Evolutionary conservation across 2,797 vertebrate species (phyloP), one percentile per base, ranked within the genome.

Genomic region (Pempheris klunzingeri): DNA sequence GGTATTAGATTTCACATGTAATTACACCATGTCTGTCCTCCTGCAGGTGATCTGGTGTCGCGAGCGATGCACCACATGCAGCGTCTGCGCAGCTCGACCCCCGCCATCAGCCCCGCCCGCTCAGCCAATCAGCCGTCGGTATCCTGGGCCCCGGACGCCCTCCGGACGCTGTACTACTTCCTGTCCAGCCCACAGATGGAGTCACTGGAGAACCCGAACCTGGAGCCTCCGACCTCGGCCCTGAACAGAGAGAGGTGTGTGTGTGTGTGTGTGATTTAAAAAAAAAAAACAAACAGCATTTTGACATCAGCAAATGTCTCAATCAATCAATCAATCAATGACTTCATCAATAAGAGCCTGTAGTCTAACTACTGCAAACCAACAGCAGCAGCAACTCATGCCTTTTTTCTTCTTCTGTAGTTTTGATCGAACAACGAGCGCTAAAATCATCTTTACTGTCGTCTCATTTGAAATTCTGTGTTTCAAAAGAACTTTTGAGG

Each of bases 81-180:
- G 79, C 96, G 94, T 20, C 93, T 96, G 84, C 95, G 92, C 81
- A 93, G 92, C 0, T 26, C 93, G 4, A 92, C 94, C 30, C 91
- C 94, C 0, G 90, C 94, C 14, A 55, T 94, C 88, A 94, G 96
- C 85, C 94, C 95, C 0, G 72, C 91, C 0, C 94, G 93, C 28
- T 94, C 96, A 15, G 91, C 95, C 78, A 96, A 95, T 87, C 95
- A 95, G 9, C 94, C 95, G 38, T 90, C 95, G 4, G 94, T 96
- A 70, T 97, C 95, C 53, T 99, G 98, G 98, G 96, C 97, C 36
- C 95, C 97, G 0, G 97, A 97, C 0, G 96, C 97, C 69, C 96
- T 99, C 2, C 97, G 96, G 60, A 97, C 97, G 0, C 96, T 99
- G 49, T 99, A 97, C 94, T 99, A 99, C 91, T 99, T 97, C 94